These are phyloP conservation scores for Rhagonycha fulva DNA, from an alignment of 2,888 invertebrate genomes.

Conservation along the genomic window DNA sequence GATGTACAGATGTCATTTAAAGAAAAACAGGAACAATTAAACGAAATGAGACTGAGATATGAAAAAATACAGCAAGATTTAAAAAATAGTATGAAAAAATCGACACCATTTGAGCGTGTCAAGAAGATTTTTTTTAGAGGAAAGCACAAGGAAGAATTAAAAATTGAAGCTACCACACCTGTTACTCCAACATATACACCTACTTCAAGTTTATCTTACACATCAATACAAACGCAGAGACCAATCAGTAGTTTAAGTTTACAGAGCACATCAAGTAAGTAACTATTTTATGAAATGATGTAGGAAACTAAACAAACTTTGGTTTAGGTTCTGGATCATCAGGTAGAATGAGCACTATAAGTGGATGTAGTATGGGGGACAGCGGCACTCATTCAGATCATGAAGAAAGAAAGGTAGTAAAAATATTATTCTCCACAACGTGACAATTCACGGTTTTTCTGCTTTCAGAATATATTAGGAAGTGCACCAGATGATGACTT, in stretches of 20 bases:
- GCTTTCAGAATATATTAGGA: slow-evolving; percentile 43
- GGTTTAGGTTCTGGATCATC: slow-evolving; percentile 72
- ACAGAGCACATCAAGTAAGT: slow-evolving; percentile 68
- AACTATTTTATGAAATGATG: slow-evolving; percentile 48
- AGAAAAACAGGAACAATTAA: slow-evolving; percentile 82
- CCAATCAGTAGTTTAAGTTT: slow-evolving; percentile 72
- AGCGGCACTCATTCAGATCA: slow-evolving; percentile 85
- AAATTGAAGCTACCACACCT: slow-evolving; percentile 9
- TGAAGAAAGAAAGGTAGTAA: slow-evolving; percentile 67
- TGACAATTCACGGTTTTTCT: slow-evolving; percentile 1
- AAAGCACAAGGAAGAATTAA: slow-evolving; percentile 23
- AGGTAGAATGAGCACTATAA: slow-evolving; percentile 80
- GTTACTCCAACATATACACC: slow-evolving; percentile 8
- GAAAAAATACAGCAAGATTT: slow-evolving; percentile 80
- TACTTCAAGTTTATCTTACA: slow-evolving; percentile 12
- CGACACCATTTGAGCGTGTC: slow-evolving; percentile 76
- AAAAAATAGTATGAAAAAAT: slow-evolving; percentile 74
- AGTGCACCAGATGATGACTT: slow-evolving; percentile 48
- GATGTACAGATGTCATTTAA: slow-evolving; percentile 85
- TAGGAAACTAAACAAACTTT: background rate
- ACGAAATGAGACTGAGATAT: slow-evolving; percentile 79
- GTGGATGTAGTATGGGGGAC: slow-evolving; percentile 80
- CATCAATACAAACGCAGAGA: slow-evolving; percentile 41
- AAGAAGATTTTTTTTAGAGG: slow-evolving; percentile 36
- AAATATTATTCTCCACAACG: background rate